Base-by-base conservation (phyloP, 1,140 invertebrate genomes). In the Octopus sinensis region DNA sequence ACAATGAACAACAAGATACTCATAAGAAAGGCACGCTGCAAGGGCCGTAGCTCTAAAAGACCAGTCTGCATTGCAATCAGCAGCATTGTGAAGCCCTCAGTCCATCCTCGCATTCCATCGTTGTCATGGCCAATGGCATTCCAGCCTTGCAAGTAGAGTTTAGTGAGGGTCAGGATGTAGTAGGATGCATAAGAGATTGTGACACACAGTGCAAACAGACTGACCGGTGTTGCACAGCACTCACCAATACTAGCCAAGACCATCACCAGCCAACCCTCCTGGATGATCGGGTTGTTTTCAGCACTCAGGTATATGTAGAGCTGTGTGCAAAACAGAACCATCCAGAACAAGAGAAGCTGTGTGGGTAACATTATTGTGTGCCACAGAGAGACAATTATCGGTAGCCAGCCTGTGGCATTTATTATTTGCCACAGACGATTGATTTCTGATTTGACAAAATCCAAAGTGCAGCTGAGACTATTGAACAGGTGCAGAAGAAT, bases 81-180 rank as follows among this genome's bases (percentile, higher is more conserved):
- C 43, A 92, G 86, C 88, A 93, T 91, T 0, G 92, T 93, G 30
- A 93, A 88, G n/a, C 92, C 93, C 87, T 93, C 93, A 7, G 92
- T 92, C 89, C 92, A 92, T 4, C 93, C 93, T 73, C 91, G 87
- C 80, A 92, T 88, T 13, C 89, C 85, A 81, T 91, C 91, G 83
- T 90, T 87, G 51, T 90, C 90, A 10, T 88, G 87, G 52, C 85
- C 83, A 78, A 88, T 84, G 56, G 88, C 89, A 79, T 88, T 84
- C 54, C 88, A 88, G 4, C 91, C 92, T 84, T 91, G 90, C 13
- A 92, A 85, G 80, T 91, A 92, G 4, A 91, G 84, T 83, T 92
- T 91, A 0, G 92, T 92, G 9, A 89, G 78, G 52, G 89, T 89
- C 6, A 92, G 86, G n/a, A 92, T 87, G 78, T 90, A 88, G 84